phyloP scores from a whole-genome alignment of 2,113 vertebrate genomes.

The Montifringilla adamsi region DNA sequence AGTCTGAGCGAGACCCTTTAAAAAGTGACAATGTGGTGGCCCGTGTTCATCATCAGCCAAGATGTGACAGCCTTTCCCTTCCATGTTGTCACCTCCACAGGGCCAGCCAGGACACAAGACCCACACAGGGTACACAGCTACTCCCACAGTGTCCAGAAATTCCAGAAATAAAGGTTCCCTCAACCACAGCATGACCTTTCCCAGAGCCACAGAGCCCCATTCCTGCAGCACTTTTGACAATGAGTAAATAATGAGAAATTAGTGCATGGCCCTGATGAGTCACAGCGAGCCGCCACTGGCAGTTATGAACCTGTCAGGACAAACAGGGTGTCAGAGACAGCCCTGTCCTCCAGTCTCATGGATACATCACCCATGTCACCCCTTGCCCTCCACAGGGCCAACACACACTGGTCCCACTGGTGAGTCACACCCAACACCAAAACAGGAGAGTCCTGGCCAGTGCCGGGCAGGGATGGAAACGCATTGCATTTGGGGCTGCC shows the following conservation, averaged over 20 bases:
- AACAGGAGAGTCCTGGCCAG: accelerated
- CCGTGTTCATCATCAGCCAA: accelerated
- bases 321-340: not conserved
- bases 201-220: not conserved
- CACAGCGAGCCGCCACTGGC: not conserved
- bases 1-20: not conserved
- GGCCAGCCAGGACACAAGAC: not conserved
- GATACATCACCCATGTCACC: accelerated
- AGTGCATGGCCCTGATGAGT: not conserved
- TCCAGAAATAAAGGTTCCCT: not conserved
- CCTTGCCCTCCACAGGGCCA: accelerated
- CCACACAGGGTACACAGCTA: not conserved
- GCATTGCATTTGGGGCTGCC: accelerated
- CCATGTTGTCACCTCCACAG: accelerated
- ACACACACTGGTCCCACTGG: accelerated
- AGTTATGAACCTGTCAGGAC: not conserved
- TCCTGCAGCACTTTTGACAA: not conserved
- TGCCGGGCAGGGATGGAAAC: not conserved
- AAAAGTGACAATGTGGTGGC: accelerated
- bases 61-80: not conserved
- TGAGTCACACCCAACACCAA: not conserved
- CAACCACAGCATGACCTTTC: not conserved
- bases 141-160: not conserved
- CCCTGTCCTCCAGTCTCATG: not conserved
- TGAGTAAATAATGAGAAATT: conserved; percentile 45